Conservation (phyloP, 2,888 invertebrate species). For the Hecatera dysodea region DNA sequence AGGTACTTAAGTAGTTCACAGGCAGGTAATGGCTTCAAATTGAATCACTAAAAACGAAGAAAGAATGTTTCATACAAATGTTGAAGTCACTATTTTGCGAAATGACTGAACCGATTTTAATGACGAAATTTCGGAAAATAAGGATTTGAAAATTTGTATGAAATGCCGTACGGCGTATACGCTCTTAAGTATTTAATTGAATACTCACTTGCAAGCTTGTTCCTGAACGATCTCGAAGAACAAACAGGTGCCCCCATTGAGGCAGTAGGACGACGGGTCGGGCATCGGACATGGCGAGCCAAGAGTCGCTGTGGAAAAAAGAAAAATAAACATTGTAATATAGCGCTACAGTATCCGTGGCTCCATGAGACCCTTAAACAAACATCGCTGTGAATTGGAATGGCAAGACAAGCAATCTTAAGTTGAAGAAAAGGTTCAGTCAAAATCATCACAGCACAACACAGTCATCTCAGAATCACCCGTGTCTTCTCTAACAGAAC, state of each 20-base stretch:
- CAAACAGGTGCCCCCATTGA: conserved; percentile 96
- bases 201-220: conserved; percentile 96
- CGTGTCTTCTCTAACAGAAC: conserved; percentile 38
- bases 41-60: background rate
- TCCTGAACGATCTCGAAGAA: conserved; percentile 95
- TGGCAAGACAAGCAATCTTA: background rate
- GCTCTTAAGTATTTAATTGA: background rate
- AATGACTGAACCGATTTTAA: too few relatives aligned
- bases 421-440: background rate
- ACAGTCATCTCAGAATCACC: conserved; percentile 4
- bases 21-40: background rate
- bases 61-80: too few relatives aligned
- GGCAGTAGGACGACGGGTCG: conserved; percentile 93
- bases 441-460: background rate
- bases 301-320: conserved; percentile 81
- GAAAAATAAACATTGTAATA: background rate
- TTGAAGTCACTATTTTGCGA: too few relatives aligned
- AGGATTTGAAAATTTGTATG: too few relatives aligned
- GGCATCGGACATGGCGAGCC: conserved; percentile 93
- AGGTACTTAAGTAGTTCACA: background rate
- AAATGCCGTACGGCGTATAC: too few relatives aligned
- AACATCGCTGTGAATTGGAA: background rate
- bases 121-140: too few relatives aligned
- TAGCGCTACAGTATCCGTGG: background rate
- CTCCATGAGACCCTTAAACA: background rate